Percentiles rank a stretch among this genome's conserved stretches.
Conservation (phyloP, 2,113 vertebrate species). For the Casuarius casuarius region DNA sequence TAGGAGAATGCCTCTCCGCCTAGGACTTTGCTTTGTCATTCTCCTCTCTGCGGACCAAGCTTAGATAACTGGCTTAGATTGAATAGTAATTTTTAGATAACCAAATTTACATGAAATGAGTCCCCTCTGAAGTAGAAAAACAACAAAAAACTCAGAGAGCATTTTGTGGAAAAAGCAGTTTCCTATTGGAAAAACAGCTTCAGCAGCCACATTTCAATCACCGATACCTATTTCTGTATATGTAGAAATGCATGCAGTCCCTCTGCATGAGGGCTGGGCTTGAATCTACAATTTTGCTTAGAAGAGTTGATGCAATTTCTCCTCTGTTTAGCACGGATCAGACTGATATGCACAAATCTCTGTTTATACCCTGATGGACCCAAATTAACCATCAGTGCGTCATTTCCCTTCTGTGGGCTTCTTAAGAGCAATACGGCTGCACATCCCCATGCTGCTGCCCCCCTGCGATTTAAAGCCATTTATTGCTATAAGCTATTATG, state of each 20-base stretch:
- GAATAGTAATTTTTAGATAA: background rate
- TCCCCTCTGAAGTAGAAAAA: background rate
- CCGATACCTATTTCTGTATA: background rate
- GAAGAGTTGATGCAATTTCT: background rate
- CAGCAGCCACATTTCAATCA: background rate
- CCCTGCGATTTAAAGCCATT: background rate
- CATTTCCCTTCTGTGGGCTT: background rate
- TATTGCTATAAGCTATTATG: background rate
- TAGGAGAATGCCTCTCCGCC: background rate
- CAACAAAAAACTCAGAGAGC: background rate
- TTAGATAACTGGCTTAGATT: background rate
- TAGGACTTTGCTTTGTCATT: background rate
- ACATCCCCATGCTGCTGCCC: background rate
- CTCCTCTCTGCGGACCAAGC: background rate
- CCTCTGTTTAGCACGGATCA: background rate
- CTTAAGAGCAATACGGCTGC: background rate
- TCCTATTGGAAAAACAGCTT: background rate
- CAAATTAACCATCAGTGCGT: background rate
- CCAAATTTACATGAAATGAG: background rate
- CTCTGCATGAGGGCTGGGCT: background rate
- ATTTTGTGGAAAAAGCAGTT: background rate
- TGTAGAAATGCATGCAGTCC: background rate
- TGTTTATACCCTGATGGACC: accelerated
- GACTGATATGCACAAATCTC: background rate
- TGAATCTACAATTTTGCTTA: background rate